These are phyloP conservation scores for Diplazon laetatorius DNA, from an alignment of 2,888 invertebrate species.

Conservation along the genomic window DNA sequence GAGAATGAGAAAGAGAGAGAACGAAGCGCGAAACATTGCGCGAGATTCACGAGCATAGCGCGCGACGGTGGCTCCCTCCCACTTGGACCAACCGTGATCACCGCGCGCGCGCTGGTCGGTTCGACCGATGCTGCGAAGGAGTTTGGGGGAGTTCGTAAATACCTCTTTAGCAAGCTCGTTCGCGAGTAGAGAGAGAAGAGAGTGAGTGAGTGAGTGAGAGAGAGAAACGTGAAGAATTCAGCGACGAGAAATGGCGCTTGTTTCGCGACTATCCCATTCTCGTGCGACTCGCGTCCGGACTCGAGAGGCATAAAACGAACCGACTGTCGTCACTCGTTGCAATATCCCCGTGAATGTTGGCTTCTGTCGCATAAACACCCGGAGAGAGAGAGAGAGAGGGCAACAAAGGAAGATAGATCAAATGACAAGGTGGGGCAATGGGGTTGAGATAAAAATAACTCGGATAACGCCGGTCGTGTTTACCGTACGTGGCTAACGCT, in stretches of 20 bases:
- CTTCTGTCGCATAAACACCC: slow-evolving; percentile 1
- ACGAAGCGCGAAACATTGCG: slow-evolving; percentile 64
- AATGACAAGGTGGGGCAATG: slow-evolving; percentile 22
- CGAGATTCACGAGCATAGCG: slow-evolving; percentile 62
- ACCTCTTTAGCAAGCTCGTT: slow-evolving; percentile 56
- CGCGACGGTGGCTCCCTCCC: slow-evolving; percentile 22
- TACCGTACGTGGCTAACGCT: slow-evolving; percentile 65
- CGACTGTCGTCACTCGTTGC: slow-evolving; percentile 44
- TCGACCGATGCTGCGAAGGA: slow-evolving; percentile 43
- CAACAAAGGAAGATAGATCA: slow-evolving; percentile 6
- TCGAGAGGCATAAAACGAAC: slow-evolving; percentile 1
- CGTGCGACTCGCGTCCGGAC: neutral
- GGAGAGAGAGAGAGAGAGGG: too few species aligned
- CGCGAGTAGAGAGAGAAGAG: slow-evolving; percentile 40
- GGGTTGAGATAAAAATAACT: slow-evolving; percentile 61
- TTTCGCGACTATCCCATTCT: slow-evolving; percentile 26
- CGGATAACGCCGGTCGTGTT: slow-evolving; percentile 60
- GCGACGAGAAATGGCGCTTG: slow-evolving; percentile 37
- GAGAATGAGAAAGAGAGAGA: too few species aligned
- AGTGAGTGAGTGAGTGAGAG: too few species aligned
- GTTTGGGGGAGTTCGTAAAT: slow-evolving; percentile 63
- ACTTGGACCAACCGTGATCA: neutral
- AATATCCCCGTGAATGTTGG: slow-evolving; percentile 7
- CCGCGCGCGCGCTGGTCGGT: slow-evolving; percentile 22
- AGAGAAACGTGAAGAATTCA: slow-evolving; percentile 58